Evolutionary conservation across 2,797 vertebrate species (phyloP), one percentile per base, ranked within the genome.

Genomic region (Sebastes glaucus): DNA sequence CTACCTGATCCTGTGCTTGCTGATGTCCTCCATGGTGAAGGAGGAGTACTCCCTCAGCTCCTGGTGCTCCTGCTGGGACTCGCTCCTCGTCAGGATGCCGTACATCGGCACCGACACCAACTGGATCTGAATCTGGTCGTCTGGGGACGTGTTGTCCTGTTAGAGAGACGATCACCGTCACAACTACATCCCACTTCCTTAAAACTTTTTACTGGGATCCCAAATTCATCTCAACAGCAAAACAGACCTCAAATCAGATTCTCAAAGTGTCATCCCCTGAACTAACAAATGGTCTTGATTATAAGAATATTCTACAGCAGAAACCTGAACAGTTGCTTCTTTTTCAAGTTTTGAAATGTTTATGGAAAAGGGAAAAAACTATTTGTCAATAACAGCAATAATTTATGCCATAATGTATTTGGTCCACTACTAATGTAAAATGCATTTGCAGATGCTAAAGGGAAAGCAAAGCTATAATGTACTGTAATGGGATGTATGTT

Each of bases 21-120:
- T 97, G 92, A 99, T 94, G 90, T 99, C 99, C 65, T 97, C 97
- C 97, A 99, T 98, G 10, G 96, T 97, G 94, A 99, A 98, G 78
- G 97, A 96, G 18, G 97, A 97, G 86, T 97, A 96, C 86, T 96
- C 97, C n/a, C 92, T 93, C 82, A 97, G 94, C 86, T 97, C 96
- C 74, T 96, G 93, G 4, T 86, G 84, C 0, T 83, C 92, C 30
- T 93, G 89, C 62, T 92, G 95, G 0, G 94, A 89, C 28, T 66
- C 84, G 16, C 89, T 88, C 79, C 89, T 86, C 49, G 96, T 95
- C 80, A 99, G 96, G 65, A 95, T 89, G 20, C 98, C 98, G 4
- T 99, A 98, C 85, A 96, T 95, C 8, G 98, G 99, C 75, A 97
- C 94, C 1, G 98, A 99, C 82, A 95, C 94, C 90, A 99, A 33